Base-by-base conservation (phyloP, 2,888 invertebrate species). In the Clitarchus hookeri region DNA sequence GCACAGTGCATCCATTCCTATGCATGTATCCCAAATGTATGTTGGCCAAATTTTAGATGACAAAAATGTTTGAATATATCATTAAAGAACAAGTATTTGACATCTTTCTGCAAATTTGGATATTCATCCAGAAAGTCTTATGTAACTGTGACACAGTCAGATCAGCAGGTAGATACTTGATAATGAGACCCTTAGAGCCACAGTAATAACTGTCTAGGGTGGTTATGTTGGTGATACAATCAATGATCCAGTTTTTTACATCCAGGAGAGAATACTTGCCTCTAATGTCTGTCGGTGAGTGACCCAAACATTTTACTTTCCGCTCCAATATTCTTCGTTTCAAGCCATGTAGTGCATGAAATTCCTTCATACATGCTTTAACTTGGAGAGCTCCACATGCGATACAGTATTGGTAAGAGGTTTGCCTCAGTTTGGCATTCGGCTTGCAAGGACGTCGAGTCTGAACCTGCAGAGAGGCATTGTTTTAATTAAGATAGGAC, bases 41-140 rank as follows among this genome's bases (percentile, higher is more conserved):
- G 84, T 44, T 84, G 84, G 65, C 65, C 54, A 84, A 84, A 84
- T 65, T 54, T 84, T 84, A 84, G 54, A 84, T 84, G 8, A 54
- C 54, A 84, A 84, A 25, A 16, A 65, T 84, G 54, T 84, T 84
- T 23, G 27, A 65, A 84, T 65, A 84, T 36, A 65, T 84, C 65
- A 48, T 84, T 84, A 44, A 84, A 84, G 6, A 65, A 84, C 1
- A 53, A 84, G 27, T 65, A 84, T 65, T 84, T 84, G 0, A 84
- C 84, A 84, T 65, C 54, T 54, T 84, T 11, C 16, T 65, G 84
- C 54, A 65, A 54, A 54, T 65, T 27, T 19, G 54, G 77, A 65
- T 84, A 65, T 11, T 65, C 11, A 84, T 65, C 84, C 16, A 54
- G 25, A 27, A 84, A 84, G 26, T 65, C 84, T 77, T 84, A 77